Base-by-base conservation (phyloP, 64 coral and sea anemone genomes). In the Exaiptasia diaphana region DNA sequence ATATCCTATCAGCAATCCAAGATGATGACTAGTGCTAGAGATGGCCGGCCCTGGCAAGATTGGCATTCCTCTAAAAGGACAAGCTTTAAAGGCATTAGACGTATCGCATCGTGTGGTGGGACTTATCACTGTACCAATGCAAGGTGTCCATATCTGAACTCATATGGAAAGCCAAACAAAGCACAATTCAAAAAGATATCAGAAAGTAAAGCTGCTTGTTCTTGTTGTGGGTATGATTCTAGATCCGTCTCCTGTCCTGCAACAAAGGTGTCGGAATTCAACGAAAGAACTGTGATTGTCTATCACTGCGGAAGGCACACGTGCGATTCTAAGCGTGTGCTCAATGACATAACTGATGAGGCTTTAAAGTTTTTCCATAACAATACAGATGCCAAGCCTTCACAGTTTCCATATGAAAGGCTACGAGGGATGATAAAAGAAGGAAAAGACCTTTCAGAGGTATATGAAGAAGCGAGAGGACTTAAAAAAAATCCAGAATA, bases 401-500 rank as follows among this genome's bases (percentile, higher is more conserved):
- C 65, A 14, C 81, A 85, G 41, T 75, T 43, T 29, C 68, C 82
- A 20, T 83, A 71, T 31, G 81, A 83, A 53, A 14, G 43, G 20
- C 45, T 72, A 38, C 55, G 70, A 53, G 31, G 28, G 14, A 83
- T 71, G 68, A 23, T 73, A 3, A 73, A 85, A 24, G 54, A 85
- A 33, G 69, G 72, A 21, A 50, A 61, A 48, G 37, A 18, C 22
- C 22, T 75, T 8, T 30, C 18, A 36, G 45, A 59, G n/a, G 41
- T 85, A 13, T 85, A 85, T 60, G 35, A 6, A 46, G 24, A 28
- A 31, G 82, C 82, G 41, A 17, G 15, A 30, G 26, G 41, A 74
- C 50, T 45, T 82, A 29, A 90, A 90, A 68, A 46, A 90, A 68
- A 82, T 90, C 15, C 88, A 91, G 58, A 91, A 91, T 54, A 77